Percentiles rank a stretch among this genome's conserved stretches.
Conservation (phyloP, 1,140 invertebrate species). For the Lethrus apterus region DNA sequence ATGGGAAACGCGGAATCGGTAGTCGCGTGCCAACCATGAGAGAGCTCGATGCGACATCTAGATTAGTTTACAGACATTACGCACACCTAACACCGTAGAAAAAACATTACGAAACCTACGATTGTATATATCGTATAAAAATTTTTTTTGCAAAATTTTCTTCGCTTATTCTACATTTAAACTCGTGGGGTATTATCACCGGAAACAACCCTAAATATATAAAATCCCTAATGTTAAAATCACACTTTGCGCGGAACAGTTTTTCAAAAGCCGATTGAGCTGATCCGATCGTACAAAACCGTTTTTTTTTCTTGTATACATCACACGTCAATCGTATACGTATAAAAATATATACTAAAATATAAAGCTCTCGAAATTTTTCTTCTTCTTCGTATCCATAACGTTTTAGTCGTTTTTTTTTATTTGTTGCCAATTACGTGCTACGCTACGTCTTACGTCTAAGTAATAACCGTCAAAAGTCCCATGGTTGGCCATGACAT, state of each 20-base stretch:
- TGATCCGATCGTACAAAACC: slow-evolving; percentile 11
- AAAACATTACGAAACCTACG: too few species aligned
- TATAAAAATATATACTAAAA: slow-evolving; percentile 20
- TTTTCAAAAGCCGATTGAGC: slow-evolving; percentile 15
- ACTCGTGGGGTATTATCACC: not conserved
- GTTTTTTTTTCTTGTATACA: slow-evolving; percentile 1
- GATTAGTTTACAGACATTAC: too few species aligned
- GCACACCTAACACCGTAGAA: too few species aligned
- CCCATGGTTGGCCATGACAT: slow-evolving; percentile 33
- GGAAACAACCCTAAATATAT: slow-evolving; percentile 12
- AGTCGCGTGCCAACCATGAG: slow-evolving; percentile 32
- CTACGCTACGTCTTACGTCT: slow-evolving; percentile 9
- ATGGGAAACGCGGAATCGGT: too few species aligned
- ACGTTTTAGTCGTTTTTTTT: not conserved
- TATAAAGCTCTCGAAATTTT: slow-evolving; percentile 14
- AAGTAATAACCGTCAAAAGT: slow-evolving; percentile 2
- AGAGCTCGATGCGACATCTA: not conserved
- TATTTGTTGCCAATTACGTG: slow-evolving; percentile 7
- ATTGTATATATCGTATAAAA: slow-evolving; percentile 5
- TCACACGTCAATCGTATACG: slow-evolving; percentile 15
- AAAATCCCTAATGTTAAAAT: slow-evolving; percentile 20
- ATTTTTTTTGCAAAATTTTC: slow-evolving; percentile 13
- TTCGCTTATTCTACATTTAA: slow-evolving; percentile 8
- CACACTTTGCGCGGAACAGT: slow-evolving; percentile 24
- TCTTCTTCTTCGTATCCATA: slow-evolving; percentile 7